These are phyloP conservation scores for Strigamia crassipes DNA, from an alignment of 2,888 invertebrate species.

Conservation along the genomic window DNA sequence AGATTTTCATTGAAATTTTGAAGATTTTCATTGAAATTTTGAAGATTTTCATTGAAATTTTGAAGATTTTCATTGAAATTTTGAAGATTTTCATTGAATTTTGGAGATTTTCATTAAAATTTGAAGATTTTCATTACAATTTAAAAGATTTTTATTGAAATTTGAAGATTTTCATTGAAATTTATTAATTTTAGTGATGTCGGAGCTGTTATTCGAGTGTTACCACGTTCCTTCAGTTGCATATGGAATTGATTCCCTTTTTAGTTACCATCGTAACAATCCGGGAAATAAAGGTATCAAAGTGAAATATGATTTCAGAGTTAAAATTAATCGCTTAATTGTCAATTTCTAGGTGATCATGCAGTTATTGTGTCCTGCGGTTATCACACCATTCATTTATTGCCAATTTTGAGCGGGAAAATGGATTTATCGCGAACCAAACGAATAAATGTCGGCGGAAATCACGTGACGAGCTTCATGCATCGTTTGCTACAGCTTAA, in stretches of 20 bases:
- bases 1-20: too few species aligned
- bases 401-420: slow-evolving; percentile 76
- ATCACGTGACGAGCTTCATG: slow-evolving; percentile 80
- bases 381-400: slow-evolving; percentile 84
- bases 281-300: slow-evolving; percentile 60
- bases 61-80: too few species aligned
- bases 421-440: slow-evolving; percentile 73
- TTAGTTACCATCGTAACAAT: slow-evolving; percentile 69
- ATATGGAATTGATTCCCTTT: slow-evolving; percentile 85
- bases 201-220: slow-evolving; percentile 89
- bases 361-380: slow-evolving; percentile 83
- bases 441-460: slow-evolving; percentile 85
- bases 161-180: neutral
- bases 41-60: too few species aligned
- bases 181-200: slow-evolving; percentile 75
- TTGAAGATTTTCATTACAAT: neutral
- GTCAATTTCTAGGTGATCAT: slow-evolving; percentile 56
- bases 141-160: neutral
- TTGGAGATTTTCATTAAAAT: too few species aligned
- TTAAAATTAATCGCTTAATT: neutral
- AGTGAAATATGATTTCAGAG: neutral
- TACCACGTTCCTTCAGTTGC: slow-evolving; percentile 83
- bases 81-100: too few species aligned
- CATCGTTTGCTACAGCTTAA: slow-evolving; percentile 88
- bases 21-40: too few species aligned